Conservation (phyloP, 2,888 invertebrate species). For the Pterobdella sp. region DNA sequence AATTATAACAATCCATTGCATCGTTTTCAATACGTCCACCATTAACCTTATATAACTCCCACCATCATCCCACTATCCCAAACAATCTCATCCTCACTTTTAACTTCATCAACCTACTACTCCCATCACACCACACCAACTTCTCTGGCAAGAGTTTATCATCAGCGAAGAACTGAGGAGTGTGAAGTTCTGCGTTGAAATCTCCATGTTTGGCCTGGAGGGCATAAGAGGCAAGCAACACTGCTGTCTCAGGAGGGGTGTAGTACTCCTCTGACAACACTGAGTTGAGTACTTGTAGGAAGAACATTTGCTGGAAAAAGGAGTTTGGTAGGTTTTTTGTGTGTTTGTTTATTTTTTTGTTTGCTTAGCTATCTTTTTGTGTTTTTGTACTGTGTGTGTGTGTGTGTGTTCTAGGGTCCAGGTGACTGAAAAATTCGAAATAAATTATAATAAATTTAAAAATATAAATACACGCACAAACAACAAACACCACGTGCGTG, state of each 20-base stretch:
- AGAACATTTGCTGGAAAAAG: conserved; percentile 53
- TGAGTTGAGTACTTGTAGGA: conserved; percentile 82
- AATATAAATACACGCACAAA: too few species aligned
- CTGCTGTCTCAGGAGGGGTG: conserved; percentile 97
- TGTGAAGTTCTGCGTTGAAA: conserved; percentile 72
- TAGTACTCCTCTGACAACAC: conserved; percentile 97
- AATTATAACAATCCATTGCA: neutral
- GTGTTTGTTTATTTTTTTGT: neutral
- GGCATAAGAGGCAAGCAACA: conserved; percentile 92
- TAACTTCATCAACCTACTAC: too few species aligned
- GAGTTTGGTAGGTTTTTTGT: neutral
- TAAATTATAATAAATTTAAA: too few species aligned
- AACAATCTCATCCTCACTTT: too few species aligned
- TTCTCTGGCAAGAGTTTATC: conserved; percentile 89
- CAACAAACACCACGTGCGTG: too few species aligned
- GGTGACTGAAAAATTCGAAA: too few species aligned
- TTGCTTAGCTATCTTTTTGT: neutral
- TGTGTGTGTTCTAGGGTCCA: too few species aligned
- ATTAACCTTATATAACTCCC: too few species aligned
- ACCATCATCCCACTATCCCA: too few species aligned
- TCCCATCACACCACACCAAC: conserved; percentile 42
- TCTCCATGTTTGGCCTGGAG: conserved; percentile 91
- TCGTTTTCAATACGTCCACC: neutral
- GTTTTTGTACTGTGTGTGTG: neutral
- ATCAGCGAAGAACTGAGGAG: conserved; percentile 60